Evolutionary conservation across 2,797 vertebrate genomes (phyloP), one percentile per base, ranked within the genome.

Genomic region (Urophycis tenuis): DNA sequence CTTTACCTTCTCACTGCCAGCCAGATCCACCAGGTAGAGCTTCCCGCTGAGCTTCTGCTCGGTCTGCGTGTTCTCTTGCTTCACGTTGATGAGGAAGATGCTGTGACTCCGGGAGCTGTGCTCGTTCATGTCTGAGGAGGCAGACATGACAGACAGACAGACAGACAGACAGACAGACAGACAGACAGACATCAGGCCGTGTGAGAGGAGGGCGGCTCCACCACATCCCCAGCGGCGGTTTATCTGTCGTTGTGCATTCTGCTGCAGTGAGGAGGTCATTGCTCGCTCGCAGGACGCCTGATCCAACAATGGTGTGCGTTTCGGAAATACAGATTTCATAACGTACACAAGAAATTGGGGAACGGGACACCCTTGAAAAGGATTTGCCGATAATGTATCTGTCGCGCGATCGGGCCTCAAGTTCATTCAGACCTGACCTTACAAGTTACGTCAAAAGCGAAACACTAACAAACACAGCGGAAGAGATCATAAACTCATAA

Each of bases 91-190:
- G 85, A 95, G 95, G 93, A 98, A 98, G 92, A 98, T 97, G 88
- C 97, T 98, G 91, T 98, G 97, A 90, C 97, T 98, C 87, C 97
- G 92, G 88, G 97, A 98, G 85, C 97, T 98, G 93, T 98, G 96
- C 84, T 98, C 97, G 72, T 98, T 98, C 97, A 98, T 98, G 92
- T 98, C 97, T 98, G 81, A n/a, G 35, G 19, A 83, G 0, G 64
- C 60, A 25, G 22, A 30, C 60, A 60, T 17, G 5, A 49, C 45
- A 49, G 17, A 7, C 6, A 7, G 45, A 17, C 45, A 35, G n/a
- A n/a, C n/a, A n/a, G n/a, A n/a, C n/a, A n/a, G n/a, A n/a, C n/a
- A n/a, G n/a, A n/a, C n/a, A n/a, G n/a, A n/a, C n/a, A n/a, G n/a
- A n/a, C n/a, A n/a, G n/a, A n/a, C n/a, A n/a, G n/a, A n/a, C n/a